phyloP scores from a whole-genome alignment of 2,113 vertebrate species.

The Ursus arctos region DNA sequence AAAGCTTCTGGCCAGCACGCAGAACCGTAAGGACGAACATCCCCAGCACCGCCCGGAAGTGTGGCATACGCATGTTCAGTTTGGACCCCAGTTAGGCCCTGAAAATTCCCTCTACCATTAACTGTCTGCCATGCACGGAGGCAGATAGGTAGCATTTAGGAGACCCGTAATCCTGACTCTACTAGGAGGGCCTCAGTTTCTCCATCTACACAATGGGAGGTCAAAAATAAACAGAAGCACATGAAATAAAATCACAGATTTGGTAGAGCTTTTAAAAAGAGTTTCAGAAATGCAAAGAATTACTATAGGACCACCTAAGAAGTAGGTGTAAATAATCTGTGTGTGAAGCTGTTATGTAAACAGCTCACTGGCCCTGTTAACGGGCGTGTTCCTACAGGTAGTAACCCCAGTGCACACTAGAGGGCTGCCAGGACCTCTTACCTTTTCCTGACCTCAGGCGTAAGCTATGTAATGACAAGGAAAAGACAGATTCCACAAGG shows the following conservation, averaged over 20 bases:
- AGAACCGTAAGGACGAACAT: neutral
- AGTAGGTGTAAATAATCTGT: neutral
- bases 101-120: neutral
- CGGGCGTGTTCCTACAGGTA: accelerated
- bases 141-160: too few species aligned
- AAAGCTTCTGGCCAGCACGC: neutral
- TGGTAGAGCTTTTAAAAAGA: neutral
- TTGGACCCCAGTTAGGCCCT: neutral
- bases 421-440: neutral
- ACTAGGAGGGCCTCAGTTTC: neutral
- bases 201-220: neutral
- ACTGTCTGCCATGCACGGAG: neutral
- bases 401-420: neutral
- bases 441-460: neutral
- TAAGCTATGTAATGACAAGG: neutral
- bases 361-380: neutral
- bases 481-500: neutral
- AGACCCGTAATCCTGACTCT: neutral
- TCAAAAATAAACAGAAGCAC: neutral
- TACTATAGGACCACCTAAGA: neutral
- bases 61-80: neutral
- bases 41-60: neutral
- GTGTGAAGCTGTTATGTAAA: neutral
- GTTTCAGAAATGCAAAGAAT: neutral
- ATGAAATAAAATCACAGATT: neutral